Conservation (phyloP, 2,113 vertebrate genomes). For the Elgaria multicarinata region DNA sequence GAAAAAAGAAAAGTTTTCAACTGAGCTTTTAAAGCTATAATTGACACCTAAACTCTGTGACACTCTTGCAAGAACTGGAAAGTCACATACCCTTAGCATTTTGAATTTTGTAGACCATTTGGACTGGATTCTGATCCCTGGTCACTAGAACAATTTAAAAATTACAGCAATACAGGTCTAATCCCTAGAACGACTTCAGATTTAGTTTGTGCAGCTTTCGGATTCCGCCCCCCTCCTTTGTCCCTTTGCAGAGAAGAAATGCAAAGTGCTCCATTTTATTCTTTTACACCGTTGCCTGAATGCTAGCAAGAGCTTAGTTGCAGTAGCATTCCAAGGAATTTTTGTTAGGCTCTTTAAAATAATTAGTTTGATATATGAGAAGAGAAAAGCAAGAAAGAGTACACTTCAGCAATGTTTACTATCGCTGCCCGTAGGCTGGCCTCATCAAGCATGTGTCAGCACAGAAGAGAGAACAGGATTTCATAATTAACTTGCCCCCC, state of each 20-base stretch:
- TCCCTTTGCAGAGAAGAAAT: not conserved
- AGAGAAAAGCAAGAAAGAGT: not conserved
- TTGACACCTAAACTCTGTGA: not conserved
- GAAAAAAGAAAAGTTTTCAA: too few species aligned
- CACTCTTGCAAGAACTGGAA: not conserved
- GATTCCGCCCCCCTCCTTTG: not conserved
- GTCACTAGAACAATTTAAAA: not conserved
- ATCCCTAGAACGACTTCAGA: not conserved
- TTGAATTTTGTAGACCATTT: not conserved
- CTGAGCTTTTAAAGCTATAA: too few species aligned
- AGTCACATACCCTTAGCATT: not conserved
- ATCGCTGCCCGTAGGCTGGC: not conserved
- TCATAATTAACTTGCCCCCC: constrained; percentile 3
- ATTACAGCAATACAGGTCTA: not conserved
- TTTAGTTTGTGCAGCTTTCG: not conserved
- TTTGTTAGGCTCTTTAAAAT: constrained; percentile 11
- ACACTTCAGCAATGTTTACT: not conserved
- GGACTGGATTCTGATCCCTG: not conserved
- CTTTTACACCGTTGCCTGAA: not conserved
- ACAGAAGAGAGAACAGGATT: not conserved
- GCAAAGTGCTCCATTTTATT: not conserved
- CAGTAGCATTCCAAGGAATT: not conserved
- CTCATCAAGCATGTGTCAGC: not conserved
- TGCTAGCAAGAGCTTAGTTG: not conserved
- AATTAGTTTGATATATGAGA: constrained; percentile 26